Evolutionary conservation across 1,140 invertebrate species (phyloP), one percentile per base, ranked within the genome.

Genomic region (Drosophila kanapiae): DNA sequence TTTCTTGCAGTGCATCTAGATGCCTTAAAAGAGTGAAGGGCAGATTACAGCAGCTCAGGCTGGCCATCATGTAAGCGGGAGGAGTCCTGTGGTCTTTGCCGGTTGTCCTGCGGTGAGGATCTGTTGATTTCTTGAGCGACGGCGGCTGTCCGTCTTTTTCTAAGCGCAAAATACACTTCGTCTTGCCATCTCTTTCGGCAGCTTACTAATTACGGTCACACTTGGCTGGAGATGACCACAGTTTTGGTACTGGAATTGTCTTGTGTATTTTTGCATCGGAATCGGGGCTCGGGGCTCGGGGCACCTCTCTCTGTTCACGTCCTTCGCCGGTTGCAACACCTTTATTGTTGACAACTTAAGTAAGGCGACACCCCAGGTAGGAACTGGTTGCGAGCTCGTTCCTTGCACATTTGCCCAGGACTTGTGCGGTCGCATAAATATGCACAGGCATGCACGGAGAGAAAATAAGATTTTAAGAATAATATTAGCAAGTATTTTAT

Each of bases 341-440:
- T 77, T 58, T 45, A 38, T 60, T 69, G 63, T 77, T 78, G 75
- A 78, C 75, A 78, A 78, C 74, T 78, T 35, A 69, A 68, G 42
- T 43, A 61, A 78, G 74, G 51, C 62, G 75, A 77, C 49, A 54
- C 61, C 56, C 48, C 48, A 61, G 72, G 62, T 77, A 61, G 57
- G 27, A 42, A 40, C 33, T 49, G 57, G 38, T 43, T 64, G 54
- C 62, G 29, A 35, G 57, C 56, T 51, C 45, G 40, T 9, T 56
- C 8, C 33, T 18, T 62, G 45, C 18, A 54, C 59, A 33, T 53
- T 48, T 57, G n/a, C 6, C n/a, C 57, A 31, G 53, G 47, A 38
- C 33, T 53, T 54, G 60, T 62, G 60, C 35, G 60, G 60, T 62
- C 27, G 58, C 54, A 56, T 11, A 37, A 43, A 64, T 37, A 38